A percentile compares a stretch with the other conserved stretches of the same genome.
phyloP scores from a whole-genome alignment of 2,113 vertebrate genomes.

The Oenanthe melanoleuca region DNA sequence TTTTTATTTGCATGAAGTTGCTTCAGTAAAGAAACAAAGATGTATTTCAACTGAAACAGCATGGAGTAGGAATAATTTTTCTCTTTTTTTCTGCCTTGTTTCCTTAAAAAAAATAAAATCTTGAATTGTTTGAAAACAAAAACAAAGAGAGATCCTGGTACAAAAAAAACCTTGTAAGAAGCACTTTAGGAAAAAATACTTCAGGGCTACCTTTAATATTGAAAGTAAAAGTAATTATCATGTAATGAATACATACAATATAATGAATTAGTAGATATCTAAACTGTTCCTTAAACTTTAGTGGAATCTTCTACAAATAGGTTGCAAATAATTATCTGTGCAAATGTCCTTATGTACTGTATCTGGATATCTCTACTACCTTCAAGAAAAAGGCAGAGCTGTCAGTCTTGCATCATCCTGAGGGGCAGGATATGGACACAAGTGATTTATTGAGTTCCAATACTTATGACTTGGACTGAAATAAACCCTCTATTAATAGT shows the following conservation, averaged over 20 bases:
- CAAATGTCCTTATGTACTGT: background rate
- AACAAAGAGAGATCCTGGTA: background rate
- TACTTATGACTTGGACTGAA: background rate
- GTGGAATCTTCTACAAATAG: background rate
- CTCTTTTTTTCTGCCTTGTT: background rate
- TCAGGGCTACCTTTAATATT: background rate
- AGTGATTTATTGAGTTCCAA: background rate
- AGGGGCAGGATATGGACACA: background rate
- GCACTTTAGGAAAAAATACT: background rate
- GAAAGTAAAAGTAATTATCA: background rate
- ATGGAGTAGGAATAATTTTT: background rate
- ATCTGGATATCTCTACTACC: background rate
- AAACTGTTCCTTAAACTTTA: background rate
- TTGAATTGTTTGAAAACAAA: background rate
- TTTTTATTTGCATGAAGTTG: slow-evolving; percentile 47
- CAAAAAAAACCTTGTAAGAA: background rate
- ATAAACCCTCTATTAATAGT: background rate
- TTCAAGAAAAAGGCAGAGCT: background rate
- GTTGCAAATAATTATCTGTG: background rate
- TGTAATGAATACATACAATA: background rate
- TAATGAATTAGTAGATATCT: background rate
- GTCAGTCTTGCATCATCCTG: background rate
- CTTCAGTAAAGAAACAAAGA: slow-evolving; percentile 42
- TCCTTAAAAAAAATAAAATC: background rate
- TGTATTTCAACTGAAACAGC: slow-evolving; percentile 26